Percentiles rank a stretch among this genome's conserved stretches.
phyloP scores from a whole-genome alignment of 2,888 invertebrate genomes.

The Phasia obesa region DNA sequence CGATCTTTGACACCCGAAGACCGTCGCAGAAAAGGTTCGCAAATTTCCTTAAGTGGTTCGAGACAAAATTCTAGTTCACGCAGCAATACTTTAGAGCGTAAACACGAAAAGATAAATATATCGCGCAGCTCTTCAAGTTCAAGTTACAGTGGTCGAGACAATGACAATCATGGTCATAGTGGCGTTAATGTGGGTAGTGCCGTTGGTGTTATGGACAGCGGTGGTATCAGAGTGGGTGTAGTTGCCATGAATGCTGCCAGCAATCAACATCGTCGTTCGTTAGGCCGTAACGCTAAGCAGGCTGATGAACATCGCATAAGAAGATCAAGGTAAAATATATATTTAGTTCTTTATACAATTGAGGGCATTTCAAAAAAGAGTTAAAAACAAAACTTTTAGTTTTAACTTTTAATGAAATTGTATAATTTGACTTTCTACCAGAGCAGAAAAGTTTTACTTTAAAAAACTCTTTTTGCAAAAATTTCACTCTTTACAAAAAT shows the following conservation, averaged over 20 bases:
- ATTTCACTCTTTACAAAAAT: no score
- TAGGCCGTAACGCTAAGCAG: slow-evolving; percentile 78
- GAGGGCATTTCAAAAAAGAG: no score
- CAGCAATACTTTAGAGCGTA: slow-evolving; percentile 81
- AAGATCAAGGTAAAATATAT: slow-evolving; percentile 79
- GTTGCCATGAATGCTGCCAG: slow-evolving; percentile 13
- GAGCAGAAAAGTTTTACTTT: no score
- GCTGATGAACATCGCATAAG: slow-evolving; percentile 81
- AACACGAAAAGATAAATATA: slow-evolving; percentile 80
- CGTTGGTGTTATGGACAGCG: slow-evolving; percentile 21
- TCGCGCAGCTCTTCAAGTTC: slow-evolving; percentile 82
- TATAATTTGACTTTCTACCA: no score
- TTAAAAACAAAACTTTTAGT: no score
- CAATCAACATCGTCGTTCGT: slow-evolving; percentile 76
- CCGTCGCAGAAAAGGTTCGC: slow-evolving; percentile 79
- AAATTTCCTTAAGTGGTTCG: slow-evolving; percentile 78
- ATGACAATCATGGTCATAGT: slow-evolving; percentile 62
- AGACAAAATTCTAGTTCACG: slow-evolving; percentile 81
- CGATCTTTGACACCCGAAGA: slow-evolving; percentile 82
- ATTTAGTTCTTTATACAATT: neutral
- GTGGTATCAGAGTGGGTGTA: slow-evolving; percentile 44
- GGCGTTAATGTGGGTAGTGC: slow-evolving; percentile 40
- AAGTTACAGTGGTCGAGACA: slow-evolving; percentile 81
- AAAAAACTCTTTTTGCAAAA: no score
- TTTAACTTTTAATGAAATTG: no score